Evolutionary conservation across 2,888 invertebrate genomes (phyloP), one percentile per base, ranked within the genome.

Genomic region (Trachelus tabidus): DNA sequence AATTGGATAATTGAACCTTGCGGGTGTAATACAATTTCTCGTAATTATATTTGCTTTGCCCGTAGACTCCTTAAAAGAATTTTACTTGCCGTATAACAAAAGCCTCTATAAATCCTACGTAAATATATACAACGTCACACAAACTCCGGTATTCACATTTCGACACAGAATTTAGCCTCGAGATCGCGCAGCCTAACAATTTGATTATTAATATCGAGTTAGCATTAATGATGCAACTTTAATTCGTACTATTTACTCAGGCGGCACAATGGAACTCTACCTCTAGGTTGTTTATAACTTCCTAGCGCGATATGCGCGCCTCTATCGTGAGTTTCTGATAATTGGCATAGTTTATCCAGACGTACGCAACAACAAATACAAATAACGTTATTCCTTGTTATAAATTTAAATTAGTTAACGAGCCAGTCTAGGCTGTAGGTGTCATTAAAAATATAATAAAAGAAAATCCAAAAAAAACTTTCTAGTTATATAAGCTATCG

Each of bases 311-410:
- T 23, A 34, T 15, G 31, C 30, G 71, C 71, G 71, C 30, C 71
- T 71, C 31, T 71, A 71, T 71, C 4, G 68, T 71, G 80, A 80
- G 79, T 80, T 80, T 73, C 56, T 75, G 76, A 79, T 80, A 80
- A 80, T 80, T 80, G 79, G 79, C 76, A 80, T 79, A 80, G 80
- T 80, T 80, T 76, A 68, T 30, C 73, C 78, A 79, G 56, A 74
- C 76, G 76, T 74, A 76, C 56, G 73, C 68, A 40, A 73, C 35
- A 74, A 76, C 73, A 79, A 71, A 75, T 73, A 78, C 73, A 78
- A 77, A 78, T 75, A 73, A 76, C 68, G 23, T 68, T 40, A 76
- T 68, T 73, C 78, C 71, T 73, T 12, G 77, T 37, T 68, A 75
- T 69, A 40, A 30, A 68, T 68, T 68, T 33, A 37, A 69, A 77